Evolutionary conservation across 2,888 invertebrate species (phyloP).

Genomic region (Drosophila merina): DNA sequence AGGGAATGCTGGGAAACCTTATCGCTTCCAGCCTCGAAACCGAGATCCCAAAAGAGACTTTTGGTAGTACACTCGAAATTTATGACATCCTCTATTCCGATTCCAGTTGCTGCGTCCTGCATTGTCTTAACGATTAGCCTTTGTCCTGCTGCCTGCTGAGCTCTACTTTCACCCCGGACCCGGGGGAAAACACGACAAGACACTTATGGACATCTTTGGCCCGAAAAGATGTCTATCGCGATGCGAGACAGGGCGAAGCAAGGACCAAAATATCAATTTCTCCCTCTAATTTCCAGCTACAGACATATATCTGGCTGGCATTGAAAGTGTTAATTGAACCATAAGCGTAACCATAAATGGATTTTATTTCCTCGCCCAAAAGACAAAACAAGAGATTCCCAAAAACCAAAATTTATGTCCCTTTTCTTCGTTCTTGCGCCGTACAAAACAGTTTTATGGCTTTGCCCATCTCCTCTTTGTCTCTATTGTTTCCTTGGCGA

Average conservation of each 20-base stretch:
- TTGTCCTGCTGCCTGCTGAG: slow-evolving; percentile 69
- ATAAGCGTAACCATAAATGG: slow-evolving; percentile 82
- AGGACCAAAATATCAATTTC: slow-evolving; percentile 52
- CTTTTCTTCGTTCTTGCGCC: slow-evolving; percentile 20
- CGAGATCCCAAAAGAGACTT: slow-evolving; percentile 48
- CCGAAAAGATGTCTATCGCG: slow-evolving; percentile 37
- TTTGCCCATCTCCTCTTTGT: slow-evolving; percentile 33
- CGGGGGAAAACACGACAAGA: slow-evolving; percentile 29
- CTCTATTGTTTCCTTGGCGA: slow-evolving; percentile 18
- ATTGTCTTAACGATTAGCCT: slow-evolving; percentile 74
- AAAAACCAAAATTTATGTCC: slow-evolving; percentile 69
- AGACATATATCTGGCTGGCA: slow-evolving; percentile 37
- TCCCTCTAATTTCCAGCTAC: slow-evolving; percentile 14
- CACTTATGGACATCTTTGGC: slow-evolving; percentile 21
- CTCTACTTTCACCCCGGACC: slow-evolving; percentile 67
- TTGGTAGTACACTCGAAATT: slow-evolving; percentile 78
- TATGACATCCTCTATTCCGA: slow-evolving; percentile 74
- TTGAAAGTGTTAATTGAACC: slow-evolving; percentile 81
- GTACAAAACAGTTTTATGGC: slow-evolving; percentile 65
- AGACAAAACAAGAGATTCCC: slow-evolving; percentile 57
- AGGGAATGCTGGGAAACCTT: slow-evolving; percentile 20
- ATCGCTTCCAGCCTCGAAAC: slow-evolving; percentile 29
- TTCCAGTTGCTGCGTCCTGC: slow-evolving; percentile 31
- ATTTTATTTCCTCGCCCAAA: slow-evolving; percentile 75
- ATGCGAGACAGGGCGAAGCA: slow-evolving; percentile 13